A percentile compares a stretch with the other conserved stretches of the same genome.
phyloP scores from a whole-genome alignment of 2,113 vertebrate genomes.

The Neotragus moschatus region DNA sequence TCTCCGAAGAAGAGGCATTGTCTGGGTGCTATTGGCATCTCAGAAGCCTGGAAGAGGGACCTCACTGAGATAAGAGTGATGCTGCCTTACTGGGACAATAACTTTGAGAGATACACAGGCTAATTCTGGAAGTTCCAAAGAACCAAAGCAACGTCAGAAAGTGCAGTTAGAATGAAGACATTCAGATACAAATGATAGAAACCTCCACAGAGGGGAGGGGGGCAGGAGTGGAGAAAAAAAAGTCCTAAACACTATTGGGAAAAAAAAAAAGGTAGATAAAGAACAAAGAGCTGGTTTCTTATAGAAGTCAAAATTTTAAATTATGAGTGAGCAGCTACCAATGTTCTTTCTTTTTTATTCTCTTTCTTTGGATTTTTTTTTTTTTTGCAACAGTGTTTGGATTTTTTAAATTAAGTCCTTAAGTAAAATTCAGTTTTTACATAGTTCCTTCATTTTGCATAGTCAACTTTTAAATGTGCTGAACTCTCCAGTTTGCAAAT shows the following conservation, averaged over 20 bases:
- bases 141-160: neutral
- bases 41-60: neutral
- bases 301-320: neutral
- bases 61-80: neutral
- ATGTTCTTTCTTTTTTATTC: neutral
- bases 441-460: neutral
- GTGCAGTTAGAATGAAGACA: neutral
- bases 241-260: neutral
- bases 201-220: rapidly evolving
- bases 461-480: neutral
- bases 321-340: neutral
- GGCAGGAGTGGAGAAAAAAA: neutral
- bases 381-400: neutral
- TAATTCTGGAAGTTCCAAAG: neutral
- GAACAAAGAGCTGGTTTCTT: neutral
- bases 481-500: neutral
- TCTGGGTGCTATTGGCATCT: neutral
- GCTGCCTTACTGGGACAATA: neutral
- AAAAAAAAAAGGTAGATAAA: neutral
- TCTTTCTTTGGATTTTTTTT: neutral
- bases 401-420: neutral
- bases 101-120: neutral
- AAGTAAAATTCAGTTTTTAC: neutral
- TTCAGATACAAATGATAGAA: neutral
- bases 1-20: neutral